Evolutionary conservation across 2,888 invertebrate genomes (phyloP), one percentile per base, ranked within the genome.

Genomic region (Koerneria pararmatus): DNA sequence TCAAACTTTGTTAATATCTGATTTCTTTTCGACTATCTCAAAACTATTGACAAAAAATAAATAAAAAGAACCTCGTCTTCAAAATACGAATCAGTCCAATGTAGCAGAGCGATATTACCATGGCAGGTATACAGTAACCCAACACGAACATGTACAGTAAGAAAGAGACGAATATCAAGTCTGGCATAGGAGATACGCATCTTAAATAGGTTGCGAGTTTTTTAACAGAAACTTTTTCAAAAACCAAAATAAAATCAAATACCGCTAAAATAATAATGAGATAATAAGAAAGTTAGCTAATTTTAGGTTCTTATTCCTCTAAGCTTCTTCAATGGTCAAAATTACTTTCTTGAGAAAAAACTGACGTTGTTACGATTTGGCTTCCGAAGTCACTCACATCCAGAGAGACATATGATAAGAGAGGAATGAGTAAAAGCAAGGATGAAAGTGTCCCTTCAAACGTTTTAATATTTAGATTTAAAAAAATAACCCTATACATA

Each of bases 141-240:
- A 67, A 53, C 32, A 71, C 53, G 60, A 71, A 69, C 67, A 69
- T 67, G 62, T 60, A 65, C 6, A 63, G 31, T 29, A 61, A 57
- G 48, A 71, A 66, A 56, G 65, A 59, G 15, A 70, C 35, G 65
- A 67, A 70, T 24, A 59, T 27, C 15, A 65, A 46, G 46, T 71
- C 67, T n/a, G 71, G 69, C 56, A 71, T 59, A 0, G 69, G 69
- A 8, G 69, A 65, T 32, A 58, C 66, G 56, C 71, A 71, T 1
- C 71, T 71, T 49, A 31, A 69, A 65, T 11, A 22, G 22, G n/a
- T 5, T 24, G 34, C 11, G 19, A 53, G 3, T 31, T 54, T 2
- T 31, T 31, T 32, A 53, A 2, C 24, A 19, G 24, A 29, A 53
- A 53, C 19, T 41, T 41, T 15, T 41, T 15, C 41, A 41, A 41